Base-by-base conservation (phyloP, 2,113 vertebrate genomes). In the Myiopsitta monachus region DNA sequence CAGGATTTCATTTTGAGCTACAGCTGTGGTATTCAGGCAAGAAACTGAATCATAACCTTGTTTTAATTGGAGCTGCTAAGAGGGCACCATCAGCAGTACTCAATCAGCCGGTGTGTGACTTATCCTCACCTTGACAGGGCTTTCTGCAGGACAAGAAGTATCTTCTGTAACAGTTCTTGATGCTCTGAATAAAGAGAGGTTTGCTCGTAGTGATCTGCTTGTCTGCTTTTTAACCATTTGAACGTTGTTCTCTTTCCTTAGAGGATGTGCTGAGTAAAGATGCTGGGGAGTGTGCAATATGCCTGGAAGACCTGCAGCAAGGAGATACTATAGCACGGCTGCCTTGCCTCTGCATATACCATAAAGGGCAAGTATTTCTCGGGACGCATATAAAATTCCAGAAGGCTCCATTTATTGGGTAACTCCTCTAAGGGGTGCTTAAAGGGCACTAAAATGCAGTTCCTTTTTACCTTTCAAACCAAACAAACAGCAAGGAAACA, bases 341-440 rank as follows among this genome's bases (percentile, higher is more conserved):
- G 97, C 99, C 99, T 95, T 99, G 99, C 96, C 98, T 99, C 96
- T 99, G 99, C 98, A 99, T 99, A 97, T 99, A 99, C 93, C 99
- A 99, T 81, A 99, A 99, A 98, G 98, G 99, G 99, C 98, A 96
- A 98, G 96, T 95, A 90, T 92, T 93, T 52, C 41, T 54, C 22
- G 10, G 43, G 21, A 10, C 61, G 44, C 11, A 13, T 33, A 6
- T 18, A 41, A 8, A 44, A 64, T 47, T 61, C 43, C 41, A 67
- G 36, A 18, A 16, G 30, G 9, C 39, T 33, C 9, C 15, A 19
- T 80, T 77, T 63, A n/a, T 10, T 23, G 85, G 7, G 6, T 52
- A 61, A 22, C 57, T 47, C 22, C 36, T 95, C 57, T 33, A 59
- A 41, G 30, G n/a, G 10, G 3, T 62, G 43, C 31, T 74, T 73